A percentile compares a stretch with the other conserved stretches of the same genome.
These are phyloP conservation scores for Auanema freiburgensis DNA, from an alignment of 2,888 invertebrate species.

Conservation along the genomic window DNA sequence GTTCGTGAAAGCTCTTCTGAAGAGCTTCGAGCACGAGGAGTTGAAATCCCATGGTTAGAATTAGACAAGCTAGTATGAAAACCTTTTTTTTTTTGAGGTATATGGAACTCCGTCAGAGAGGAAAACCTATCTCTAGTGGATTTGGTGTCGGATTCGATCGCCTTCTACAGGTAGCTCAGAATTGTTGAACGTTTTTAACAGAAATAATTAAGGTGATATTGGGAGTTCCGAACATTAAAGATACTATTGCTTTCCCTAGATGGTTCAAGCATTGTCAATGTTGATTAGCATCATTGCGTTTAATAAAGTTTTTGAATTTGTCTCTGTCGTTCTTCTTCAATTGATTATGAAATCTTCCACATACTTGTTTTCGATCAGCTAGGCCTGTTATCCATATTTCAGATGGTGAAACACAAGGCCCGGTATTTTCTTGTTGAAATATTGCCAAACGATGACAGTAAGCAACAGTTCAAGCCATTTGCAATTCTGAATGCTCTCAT, in stretches of 20 bases:
- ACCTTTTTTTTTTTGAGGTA: slow-evolving; percentile 45
- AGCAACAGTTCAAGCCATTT: slow-evolving; percentile 2
- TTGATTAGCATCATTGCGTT: slow-evolving; percentile 27
- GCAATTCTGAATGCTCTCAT: slow-evolving; percentile 26
- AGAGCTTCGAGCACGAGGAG: slow-evolving; percentile 66
- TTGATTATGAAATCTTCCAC: no score
- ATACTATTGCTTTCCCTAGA: slow-evolving; percentile 89
- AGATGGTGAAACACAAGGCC: slow-evolving; percentile 40
- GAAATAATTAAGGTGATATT: slow-evolving; percentile 71
- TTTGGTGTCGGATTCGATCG: slow-evolving; percentile 96
- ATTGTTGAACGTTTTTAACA: no score
- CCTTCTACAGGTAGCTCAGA: slow-evolving; percentile 71
- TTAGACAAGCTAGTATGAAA: neutral
- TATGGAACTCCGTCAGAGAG: slow-evolving; percentile 74
- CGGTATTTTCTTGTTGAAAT: slow-evolving; percentile 35
- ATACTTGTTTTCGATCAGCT: neutral
- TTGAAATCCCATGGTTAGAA: slow-evolving; percentile 17
- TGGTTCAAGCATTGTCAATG: slow-evolving; percentile 72
- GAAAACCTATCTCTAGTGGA: slow-evolving; percentile 86
- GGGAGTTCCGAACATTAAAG: slow-evolving; percentile 84
- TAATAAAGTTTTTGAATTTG: neutral
- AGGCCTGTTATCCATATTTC: neutral
- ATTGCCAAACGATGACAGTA: slow-evolving; percentile 18
- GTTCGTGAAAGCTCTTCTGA: slow-evolving; percentile 81
- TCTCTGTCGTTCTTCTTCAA: neutral